A percentile compares a stretch with the other conserved stretches of the same genome.
Evolutionary conservation across 1,140 invertebrate genomes (phyloP).

Genomic region (Temnothorax nylanderi): DNA sequence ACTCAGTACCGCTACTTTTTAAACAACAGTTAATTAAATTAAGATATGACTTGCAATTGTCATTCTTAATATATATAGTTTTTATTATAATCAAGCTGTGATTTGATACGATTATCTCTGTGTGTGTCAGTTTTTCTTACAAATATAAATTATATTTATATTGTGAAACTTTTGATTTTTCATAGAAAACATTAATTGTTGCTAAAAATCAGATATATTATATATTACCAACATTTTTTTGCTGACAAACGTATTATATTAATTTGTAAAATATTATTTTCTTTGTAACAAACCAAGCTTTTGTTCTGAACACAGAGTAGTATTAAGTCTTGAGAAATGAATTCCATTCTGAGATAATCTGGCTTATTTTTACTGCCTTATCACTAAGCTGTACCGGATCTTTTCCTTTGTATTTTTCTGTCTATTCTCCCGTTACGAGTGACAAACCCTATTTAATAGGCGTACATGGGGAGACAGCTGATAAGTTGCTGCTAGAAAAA

Average conservation of each 20-base stretch:
- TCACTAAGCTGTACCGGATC: constrained; percentile 8
- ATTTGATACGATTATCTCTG: background rate
- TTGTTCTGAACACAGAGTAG: background rate
- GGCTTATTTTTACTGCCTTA: background rate
- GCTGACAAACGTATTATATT: background rate
- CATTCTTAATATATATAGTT: no score
- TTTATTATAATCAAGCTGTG: no score
- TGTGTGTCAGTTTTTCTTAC: background rate
- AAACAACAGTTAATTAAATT: background rate
- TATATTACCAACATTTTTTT: background rate
- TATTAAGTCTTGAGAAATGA: background rate
- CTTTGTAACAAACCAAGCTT: background rate
- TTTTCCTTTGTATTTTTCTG: background rate
- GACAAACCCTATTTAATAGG: constrained; percentile 37
- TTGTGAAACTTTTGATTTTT: background rate
- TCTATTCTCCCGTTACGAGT: background rate
- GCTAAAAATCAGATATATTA: background rate
- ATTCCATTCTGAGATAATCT: background rate
- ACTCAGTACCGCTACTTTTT: background rate
- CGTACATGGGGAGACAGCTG: background rate
- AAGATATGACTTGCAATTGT: background rate
- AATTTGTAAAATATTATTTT: background rate
- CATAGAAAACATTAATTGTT: background rate
- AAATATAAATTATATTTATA: background rate
- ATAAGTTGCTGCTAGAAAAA: constrained; percentile 26